These are phyloP conservation scores for Cephalopachus bancanus DNA, from an alignment of 2,797 vertebrate genomes.

Conservation along the genomic window DNA sequence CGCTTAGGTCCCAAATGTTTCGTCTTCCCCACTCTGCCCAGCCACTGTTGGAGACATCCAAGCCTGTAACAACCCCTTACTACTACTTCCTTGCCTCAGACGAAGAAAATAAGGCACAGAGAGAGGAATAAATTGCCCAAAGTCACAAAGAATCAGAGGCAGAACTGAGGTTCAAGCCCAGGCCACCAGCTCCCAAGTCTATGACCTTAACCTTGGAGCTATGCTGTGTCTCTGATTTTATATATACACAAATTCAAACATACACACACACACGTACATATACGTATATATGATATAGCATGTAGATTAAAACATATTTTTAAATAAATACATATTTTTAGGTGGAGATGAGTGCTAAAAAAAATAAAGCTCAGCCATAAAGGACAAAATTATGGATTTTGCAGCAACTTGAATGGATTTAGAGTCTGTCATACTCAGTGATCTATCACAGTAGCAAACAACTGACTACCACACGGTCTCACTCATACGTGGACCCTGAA, in stretches of 20 bases:
- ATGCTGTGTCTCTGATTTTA: not conserved
- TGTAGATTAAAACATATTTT: not conserved
- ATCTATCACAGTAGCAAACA: no score
- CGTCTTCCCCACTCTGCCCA: not conserved
- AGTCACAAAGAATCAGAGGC: not conserved
- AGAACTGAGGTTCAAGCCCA: not conserved
- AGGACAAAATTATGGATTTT: no score
- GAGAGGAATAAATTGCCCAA: not conserved
- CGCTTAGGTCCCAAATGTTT: not conserved
- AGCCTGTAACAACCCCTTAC: not conserved
- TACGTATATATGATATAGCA: not conserved
- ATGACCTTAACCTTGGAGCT: not conserved
- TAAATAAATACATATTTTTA: not conserved
- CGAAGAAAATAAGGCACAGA: constrained; percentile 46
- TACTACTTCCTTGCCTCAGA: not conserved
- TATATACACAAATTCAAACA: not conserved
- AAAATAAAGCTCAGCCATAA: not conserved
- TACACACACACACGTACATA: no score
- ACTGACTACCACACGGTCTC: no score
- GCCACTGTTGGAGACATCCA: not conserved
- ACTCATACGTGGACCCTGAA: no score
- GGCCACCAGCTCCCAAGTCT: not conserved
- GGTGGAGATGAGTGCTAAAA: not conserved
- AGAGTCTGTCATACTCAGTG: no score
- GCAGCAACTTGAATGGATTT: no score